Base-by-base conservation (phyloP, 2,888 invertebrate species). In the Lithophane leautieri region DNA sequence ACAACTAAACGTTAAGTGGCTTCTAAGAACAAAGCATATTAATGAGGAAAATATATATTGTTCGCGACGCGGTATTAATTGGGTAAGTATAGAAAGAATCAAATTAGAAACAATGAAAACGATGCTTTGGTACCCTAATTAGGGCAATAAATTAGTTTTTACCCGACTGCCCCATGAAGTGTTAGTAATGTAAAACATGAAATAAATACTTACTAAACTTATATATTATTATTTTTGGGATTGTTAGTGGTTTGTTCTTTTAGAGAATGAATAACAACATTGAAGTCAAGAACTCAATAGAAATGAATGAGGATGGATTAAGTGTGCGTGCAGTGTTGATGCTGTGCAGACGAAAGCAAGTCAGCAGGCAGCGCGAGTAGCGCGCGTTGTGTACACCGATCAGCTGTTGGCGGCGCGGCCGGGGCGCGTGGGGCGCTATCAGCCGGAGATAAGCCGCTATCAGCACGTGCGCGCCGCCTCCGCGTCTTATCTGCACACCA, bases 381-480 rank as follows among this genome's bases (percentile, higher is more conserved):
- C 62, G 73, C 63, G 67, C 71, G 74, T 73, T 75, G 87, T 74
- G 74, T 76, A 83, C 84, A 72, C 85, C 86, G 87, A 85, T 83
- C 91, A 89, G 91, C 90, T 89, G 90, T 80, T 40, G 54, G 70
- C 73, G 85, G 76, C 56, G 66, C 66, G 61, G 78, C 81, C 73
- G 40, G 54, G 28, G 42, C 62, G 68, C 65, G 67, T 60, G 34
- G 70, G 66, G 69, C 76, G 79, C 68, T 86, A 81, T 75, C 79
- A 78, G 70, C 73, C 78, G 73, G 66, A 88, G 90, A 91, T 91
- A 91, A 90, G 87, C 78, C 74, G 81, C 87, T 90, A 90, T 90
- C 90, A 84, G 85, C 91, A 88, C 91, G 90, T 88, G 90, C 88
- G 88, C 82, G 84, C 85, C 84, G 83, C 86, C 82, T 77, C 81